These are phyloP conservation scores for Meriones psammophilus DNA, from an alignment of 2,797 vertebrate genomes.

Conservation along the genomic window DNA sequence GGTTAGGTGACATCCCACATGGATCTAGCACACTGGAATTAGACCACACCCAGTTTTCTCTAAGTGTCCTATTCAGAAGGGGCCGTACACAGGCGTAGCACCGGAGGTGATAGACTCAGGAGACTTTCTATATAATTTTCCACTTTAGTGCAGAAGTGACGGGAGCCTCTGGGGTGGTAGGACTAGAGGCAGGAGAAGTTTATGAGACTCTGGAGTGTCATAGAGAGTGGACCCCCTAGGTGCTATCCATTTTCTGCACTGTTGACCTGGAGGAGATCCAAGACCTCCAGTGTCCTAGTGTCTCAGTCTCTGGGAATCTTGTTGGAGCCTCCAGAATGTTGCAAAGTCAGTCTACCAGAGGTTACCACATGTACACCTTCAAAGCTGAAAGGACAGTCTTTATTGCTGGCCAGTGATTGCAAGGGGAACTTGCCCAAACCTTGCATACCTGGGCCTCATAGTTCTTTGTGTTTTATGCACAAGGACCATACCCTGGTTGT, in stretches of 20 bases:
- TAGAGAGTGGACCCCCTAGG: too few species aligned
- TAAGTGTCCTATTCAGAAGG: not conserved
- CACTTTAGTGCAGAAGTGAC: not conserved
- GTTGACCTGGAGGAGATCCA: not conserved
- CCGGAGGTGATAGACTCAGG: not conserved
- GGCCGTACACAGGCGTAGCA: too few species aligned
- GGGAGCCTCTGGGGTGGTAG: not conserved
- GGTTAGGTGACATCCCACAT: not conserved
- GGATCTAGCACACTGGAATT: not conserved
- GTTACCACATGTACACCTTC: not conserved
- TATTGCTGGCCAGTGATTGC: not conserved
- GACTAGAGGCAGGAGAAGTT: not conserved
- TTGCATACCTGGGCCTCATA: not conserved
- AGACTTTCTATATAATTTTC: not conserved
- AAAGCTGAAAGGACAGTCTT: not conserved
- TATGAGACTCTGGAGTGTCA: not conserved
- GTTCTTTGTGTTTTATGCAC: not conserved
- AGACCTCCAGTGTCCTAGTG: not conserved
- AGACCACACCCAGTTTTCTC: not conserved
- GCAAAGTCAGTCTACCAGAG: not conserved
- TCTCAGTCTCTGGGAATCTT: not conserved
- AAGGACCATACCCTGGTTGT: not conserved
- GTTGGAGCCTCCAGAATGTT: not conserved
- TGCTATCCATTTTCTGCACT: not conserved
- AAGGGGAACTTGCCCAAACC: not conserved